These are phyloP conservation scores for Nasonia giraulti DNA, from an alignment of 1,140 invertebrate genomes.

Conservation along the genomic window DNA sequence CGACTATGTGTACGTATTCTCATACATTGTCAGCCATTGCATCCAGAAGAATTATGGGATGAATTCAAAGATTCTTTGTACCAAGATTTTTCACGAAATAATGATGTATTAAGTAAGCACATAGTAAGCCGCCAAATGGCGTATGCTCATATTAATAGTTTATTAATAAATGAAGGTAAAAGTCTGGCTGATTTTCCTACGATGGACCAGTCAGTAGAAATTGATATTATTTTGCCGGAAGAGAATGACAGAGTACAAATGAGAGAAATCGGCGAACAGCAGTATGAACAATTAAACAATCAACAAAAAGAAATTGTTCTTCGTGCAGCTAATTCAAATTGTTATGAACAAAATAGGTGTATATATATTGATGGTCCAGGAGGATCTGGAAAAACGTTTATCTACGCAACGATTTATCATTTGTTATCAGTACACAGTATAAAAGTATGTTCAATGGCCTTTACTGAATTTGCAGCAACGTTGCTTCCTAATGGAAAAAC, in stretches of 20 bases:
- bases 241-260: no score
- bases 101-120: no score
- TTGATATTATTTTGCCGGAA: slow-evolving; percentile 5
- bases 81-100: slow-evolving; percentile 38
- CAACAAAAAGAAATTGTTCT: no score
- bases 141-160: slow-evolving; percentile 35
- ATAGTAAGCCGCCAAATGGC: background rate
- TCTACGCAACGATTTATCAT: slow-evolving; percentile 41
- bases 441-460: slow-evolving; percentile 43
- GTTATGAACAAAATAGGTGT: background rate
- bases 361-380: slow-evolving; percentile 50
- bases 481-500: slow-evolving; percentile 53
- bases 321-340: no score
- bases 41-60: slow-evolving; percentile 43
- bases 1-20: slow-evolving; percentile 42
- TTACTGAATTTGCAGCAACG: slow-evolving; percentile 55
- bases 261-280: no score
- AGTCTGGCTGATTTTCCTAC: slow-evolving; percentile 26
- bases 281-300: no score
- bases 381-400: slow-evolving; percentile 53
- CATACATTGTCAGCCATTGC: slow-evolving; percentile 38
- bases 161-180: slow-evolving; percentile 26
- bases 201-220: slow-evolving; percentile 10
- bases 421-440: background rate
- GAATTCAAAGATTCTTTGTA: slow-evolving; percentile 48